Conservation (phyloP, 1,140 invertebrate species). For the Zaprionus nigranus region DNA sequence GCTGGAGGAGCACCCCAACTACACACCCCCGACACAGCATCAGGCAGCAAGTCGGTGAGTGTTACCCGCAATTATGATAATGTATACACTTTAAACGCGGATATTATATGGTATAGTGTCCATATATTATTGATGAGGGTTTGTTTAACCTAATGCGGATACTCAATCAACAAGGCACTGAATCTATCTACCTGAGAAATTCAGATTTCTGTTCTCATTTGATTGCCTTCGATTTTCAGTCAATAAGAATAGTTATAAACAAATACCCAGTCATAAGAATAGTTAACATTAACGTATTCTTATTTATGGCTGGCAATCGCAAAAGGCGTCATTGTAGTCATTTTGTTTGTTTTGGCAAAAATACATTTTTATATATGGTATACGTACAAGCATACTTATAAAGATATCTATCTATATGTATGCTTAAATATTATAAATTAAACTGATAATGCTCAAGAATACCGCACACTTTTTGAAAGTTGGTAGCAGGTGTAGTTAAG, state of each 20-base stretch:
- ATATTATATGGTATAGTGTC: not conserved
- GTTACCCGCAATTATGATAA: not conserved
- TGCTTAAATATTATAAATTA: slow-evolving; percentile 37
- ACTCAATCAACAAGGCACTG: not conserved
- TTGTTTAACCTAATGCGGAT: not conserved
- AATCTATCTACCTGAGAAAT: not conserved
- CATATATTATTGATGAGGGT: not conserved
- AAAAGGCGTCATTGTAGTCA: not conserved
- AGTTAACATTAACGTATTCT: slow-evolving; percentile 24
- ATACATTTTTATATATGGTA: slow-evolving; percentile 6
- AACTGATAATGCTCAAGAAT: slow-evolving; percentile 34
- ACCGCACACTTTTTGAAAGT: not conserved
- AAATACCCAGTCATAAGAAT: not conserved
- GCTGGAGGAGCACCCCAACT: slow-evolving; percentile 6
- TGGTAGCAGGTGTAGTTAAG: not conserved
- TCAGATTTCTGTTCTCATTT: not conserved
- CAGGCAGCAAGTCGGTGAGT: slow-evolving; percentile 28
- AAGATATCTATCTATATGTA: not conserved
- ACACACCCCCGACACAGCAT: slow-evolving; percentile 24
- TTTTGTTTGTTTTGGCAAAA: slow-evolving; percentile 29
- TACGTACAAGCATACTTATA: slow-evolving; percentile 9
- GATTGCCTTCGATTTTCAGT: not conserved
- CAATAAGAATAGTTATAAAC: not conserved
- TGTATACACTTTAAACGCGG: not conserved
- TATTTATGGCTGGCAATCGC: slow-evolving; percentile 54